Percentiles rank a stretch among this genome's conserved stretches.
phyloP scores from a whole-genome alignment of 2,888 invertebrate species.

The Trissoscelio sp. region DNA sequence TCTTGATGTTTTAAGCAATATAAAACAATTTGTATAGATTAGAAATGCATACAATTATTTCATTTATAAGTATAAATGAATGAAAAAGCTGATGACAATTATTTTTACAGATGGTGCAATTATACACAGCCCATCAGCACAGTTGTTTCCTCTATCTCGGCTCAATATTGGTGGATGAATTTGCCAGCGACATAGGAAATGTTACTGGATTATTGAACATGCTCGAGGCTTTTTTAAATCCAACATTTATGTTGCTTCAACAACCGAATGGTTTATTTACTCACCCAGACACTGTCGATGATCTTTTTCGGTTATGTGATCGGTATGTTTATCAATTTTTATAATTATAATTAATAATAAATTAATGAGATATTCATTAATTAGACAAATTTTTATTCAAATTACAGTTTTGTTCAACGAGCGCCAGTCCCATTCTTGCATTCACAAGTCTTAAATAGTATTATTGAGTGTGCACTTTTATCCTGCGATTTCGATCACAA shows the following conservation, averaged over 20 bases:
- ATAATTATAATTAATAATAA: no score
- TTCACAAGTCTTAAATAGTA: constrained; percentile 88
- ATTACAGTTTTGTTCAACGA: constrained; percentile 91
- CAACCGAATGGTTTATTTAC: constrained; percentile 91
- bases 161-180: constrained; percentile 95
- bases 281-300: constrained; percentile 99
- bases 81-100: constrained; percentile 14
- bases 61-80: not conserved
- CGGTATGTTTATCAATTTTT: constrained; percentile 81
- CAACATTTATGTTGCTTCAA: constrained; percentile 92
- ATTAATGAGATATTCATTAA: not conserved
- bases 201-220: constrained; percentile 92
- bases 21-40: not conserved
- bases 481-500: constrained; percentile 95
- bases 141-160: constrained; percentile 96
- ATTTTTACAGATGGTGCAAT: constrained; percentile 86
- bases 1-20: not conserved
- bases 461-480: constrained; percentile 92
- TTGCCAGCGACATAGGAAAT: constrained; percentile 89
- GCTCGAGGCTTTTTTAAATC: constrained; percentile 92
- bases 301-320: constrained; percentile 94
- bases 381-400: not conserved
- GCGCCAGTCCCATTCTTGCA: constrained; percentile 93
- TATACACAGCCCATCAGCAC: constrained; percentile 92
- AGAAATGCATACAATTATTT: not conserved